phyloP scores from a whole-genome alignment of 2,888 invertebrate genomes.

The Lordiphosa fenestrarum region DNA sequence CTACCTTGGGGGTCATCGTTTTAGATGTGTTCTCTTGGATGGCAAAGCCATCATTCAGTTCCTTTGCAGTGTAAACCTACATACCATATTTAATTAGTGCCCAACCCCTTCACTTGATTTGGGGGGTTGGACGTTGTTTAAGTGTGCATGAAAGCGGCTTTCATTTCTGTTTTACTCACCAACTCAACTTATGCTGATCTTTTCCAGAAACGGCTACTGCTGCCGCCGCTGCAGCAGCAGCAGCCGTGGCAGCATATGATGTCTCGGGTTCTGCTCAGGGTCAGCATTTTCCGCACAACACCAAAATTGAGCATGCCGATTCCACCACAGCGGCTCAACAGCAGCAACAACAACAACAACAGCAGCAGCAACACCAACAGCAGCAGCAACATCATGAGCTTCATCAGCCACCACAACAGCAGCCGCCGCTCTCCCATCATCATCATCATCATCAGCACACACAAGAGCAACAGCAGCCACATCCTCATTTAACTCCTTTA shows the following conservation, averaged over 20 bases:
- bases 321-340: slow-evolving; percentile 78
- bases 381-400: slow-evolving; percentile 47
- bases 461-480: slow-evolving; percentile 53
- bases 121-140: slow-evolving; percentile 33
- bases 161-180: slow-evolving; percentile 34
- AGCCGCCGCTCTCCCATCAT: slow-evolving; percentile 44
- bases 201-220: slow-evolving; percentile 56
- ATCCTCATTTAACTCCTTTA: slow-evolving; percentile 55
- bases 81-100: slow-evolving; percentile 29
- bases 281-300: slow-evolving; percentile 70
- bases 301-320: slow-evolving; percentile 79
- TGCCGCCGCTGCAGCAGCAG: slow-evolving; percentile 50
- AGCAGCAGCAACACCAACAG: slow-evolving; percentile 49
- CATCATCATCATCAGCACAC: slow-evolving; percentile 48
- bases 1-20: too few species aligned
- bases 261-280: slow-evolving; percentile 47
- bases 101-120: slow-evolving; percentile 14
- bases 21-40: too few species aligned
- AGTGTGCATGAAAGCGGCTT: slow-evolving; percentile 62
- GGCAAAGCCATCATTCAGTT: not conserved
- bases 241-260: slow-evolving; percentile 66
- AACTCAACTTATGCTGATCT: slow-evolving; percentile 8
- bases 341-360: slow-evolving; percentile 52
- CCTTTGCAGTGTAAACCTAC: slow-evolving; percentile 5
- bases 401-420: slow-evolving; percentile 29